Conservation (phyloP, 2,113 vertebrate species). For the Onychostruthus taczanowskii region DNA sequence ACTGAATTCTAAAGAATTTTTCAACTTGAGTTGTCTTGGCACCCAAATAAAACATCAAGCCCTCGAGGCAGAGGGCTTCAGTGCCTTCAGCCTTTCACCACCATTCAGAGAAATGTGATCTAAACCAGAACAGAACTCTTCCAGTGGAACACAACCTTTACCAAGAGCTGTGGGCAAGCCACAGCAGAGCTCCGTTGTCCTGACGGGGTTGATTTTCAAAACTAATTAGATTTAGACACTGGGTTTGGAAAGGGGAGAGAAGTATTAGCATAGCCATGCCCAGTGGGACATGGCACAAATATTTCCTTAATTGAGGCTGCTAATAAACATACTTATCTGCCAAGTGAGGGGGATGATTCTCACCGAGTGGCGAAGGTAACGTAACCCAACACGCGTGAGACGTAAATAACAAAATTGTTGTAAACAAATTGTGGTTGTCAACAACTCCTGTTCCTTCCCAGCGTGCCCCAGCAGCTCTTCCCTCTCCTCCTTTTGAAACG, state of each 20-base stretch:
- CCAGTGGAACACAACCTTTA: slow-evolving; percentile 20
- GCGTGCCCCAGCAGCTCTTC: background rate
- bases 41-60: background rate
- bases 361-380: background rate
- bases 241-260: slow-evolving; percentile 18
- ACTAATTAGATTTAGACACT: slow-evolving; percentile 15
- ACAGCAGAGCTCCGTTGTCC: background rate
- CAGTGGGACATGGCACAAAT: slow-evolving; percentile 22
- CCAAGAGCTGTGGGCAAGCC: slow-evolving; percentile 34
- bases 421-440: background rate
- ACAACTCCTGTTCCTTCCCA: background rate
- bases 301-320: slow-evolving; percentile 11
- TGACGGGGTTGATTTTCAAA: slow-evolving; percentile 31
- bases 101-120: background rate
- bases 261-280: slow-evolving; percentile 37
- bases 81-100: background rate
- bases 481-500: background rate
- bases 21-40: background rate
- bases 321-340: slow-evolving; percentile 46
- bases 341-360: background rate
- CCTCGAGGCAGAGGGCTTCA: background rate
- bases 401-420: background rate
- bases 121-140: background rate
- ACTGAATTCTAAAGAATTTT: background rate
- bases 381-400: rapidly evolving